Conservation (phyloP, 1,140 invertebrate species). For the Dreissena rostriformis region DNA sequence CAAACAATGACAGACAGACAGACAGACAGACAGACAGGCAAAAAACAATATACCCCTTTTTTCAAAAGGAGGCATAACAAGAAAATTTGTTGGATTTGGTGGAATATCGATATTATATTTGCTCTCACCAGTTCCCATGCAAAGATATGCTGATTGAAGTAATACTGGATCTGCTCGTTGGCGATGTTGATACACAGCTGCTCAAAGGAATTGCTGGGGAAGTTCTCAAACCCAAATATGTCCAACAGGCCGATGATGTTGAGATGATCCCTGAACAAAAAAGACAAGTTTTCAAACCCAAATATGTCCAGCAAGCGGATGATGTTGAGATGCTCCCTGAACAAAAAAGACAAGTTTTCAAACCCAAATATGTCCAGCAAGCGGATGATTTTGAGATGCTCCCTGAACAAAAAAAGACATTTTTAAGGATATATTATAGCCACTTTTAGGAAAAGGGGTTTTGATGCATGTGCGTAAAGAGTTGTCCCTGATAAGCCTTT, state of each 20-base stretch:
- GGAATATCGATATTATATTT: no score
- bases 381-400: constrained; percentile 80
- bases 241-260: constrained; percentile 87
- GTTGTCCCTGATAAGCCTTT: no score
- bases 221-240: constrained; percentile 95
- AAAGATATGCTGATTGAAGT: constrained; percentile 97
- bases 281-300: constrained; percentile 91
- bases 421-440: neutral
- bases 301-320: constrained; percentile 92
- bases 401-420: constrained; percentile 46
- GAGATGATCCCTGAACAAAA: constrained; percentile 65
- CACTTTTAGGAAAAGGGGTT: no score
- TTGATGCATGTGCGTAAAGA: no score
- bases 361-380: constrained; percentile 95
- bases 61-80: neutral
- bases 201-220: constrained; percentile 91
- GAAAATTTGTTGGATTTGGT: neutral
- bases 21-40: no score
- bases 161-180: constrained; percentile 97
- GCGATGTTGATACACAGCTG: constrained; percentile 97
- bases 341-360: constrained; percentile 87
- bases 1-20: no score
- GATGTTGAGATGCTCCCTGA: constrained; percentile 65
- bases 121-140: constrained; percentile 77
- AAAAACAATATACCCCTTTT: no score